Conservation (phyloP, 2,797 vertebrate genomes). For the Pempheris klunzingeri region DNA sequence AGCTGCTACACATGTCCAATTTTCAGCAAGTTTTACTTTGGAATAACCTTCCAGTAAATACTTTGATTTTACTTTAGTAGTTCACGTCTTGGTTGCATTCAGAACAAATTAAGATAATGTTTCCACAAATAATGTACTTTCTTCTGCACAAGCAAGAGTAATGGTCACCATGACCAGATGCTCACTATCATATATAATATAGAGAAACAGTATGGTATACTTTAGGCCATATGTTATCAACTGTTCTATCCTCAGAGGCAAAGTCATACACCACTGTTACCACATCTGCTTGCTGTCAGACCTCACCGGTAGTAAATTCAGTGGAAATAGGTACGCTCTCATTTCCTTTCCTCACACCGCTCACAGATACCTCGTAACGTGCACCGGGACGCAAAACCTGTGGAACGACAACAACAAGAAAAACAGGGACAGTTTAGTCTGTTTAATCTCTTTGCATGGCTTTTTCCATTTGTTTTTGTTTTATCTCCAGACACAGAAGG, state of each 20-base stretch:
- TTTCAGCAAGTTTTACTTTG: conserved; percentile 13
- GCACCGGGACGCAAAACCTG: conserved; percentile 94
- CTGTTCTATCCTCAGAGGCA: conserved; percentile 40
- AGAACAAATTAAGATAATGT: conserved; percentile 22
- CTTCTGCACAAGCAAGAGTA: conserved; percentile 14
- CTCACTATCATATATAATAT: conserved; percentile 21
- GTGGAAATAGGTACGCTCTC: conserved; percentile 90
- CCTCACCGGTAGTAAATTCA: conserved; percentile 94
- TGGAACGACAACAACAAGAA: conserved; percentile 48
- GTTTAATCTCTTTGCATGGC: conserved; percentile 40
- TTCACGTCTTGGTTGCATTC: conserved; percentile 3
- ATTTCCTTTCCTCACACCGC: conserved; percentile 90
- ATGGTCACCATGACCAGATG: conserved; percentile 51
- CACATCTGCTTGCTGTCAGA: conserved; percentile 72
- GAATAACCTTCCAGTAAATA: background rate
- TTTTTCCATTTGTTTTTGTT: conserved; percentile 36
- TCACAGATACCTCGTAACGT: conserved; percentile 90
- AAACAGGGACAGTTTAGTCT: conserved; percentile 10
- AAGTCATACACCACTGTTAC: conserved; percentile 45
- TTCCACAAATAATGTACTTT: conserved; percentile 25
- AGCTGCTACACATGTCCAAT: background rate
- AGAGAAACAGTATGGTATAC: conserved; percentile 38
- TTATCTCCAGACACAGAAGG: conserved; percentile 56
- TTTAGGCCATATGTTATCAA: conserved; percentile 53
- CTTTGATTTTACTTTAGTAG: background rate